These are phyloP conservation scores for Rhagium mordax DNA, from an alignment of 2,888 invertebrate species.

Conservation along the genomic window DNA sequence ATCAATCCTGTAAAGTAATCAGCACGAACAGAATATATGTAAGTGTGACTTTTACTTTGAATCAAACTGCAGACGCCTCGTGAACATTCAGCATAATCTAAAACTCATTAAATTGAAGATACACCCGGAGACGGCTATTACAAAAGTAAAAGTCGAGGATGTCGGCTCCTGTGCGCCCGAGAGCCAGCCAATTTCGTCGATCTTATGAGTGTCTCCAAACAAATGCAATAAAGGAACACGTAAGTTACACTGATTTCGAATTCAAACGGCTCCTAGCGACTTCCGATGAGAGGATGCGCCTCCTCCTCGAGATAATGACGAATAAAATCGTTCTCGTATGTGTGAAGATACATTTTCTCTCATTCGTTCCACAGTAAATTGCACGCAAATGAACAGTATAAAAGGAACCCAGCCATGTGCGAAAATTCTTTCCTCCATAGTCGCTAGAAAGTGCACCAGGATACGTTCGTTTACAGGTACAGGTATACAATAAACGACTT, in stretches of 20 bases:
- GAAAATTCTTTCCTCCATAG: slow-evolving; percentile 7
- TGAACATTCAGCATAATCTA: neutral
- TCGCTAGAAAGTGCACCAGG: neutral
- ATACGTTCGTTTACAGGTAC: neutral
- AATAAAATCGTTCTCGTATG: slow-evolving; percentile 26
- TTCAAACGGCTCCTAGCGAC: slow-evolving; percentile 3
- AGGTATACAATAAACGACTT: slow-evolving; percentile 12
- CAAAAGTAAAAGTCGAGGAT: neutral
- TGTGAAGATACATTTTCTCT: slow-evolving; percentile 26
- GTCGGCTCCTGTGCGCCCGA: neutral
- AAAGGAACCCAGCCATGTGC: slow-evolving; percentile 3
- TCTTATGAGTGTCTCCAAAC: neutral
- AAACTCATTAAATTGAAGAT: neutral
- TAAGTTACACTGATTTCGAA: slow-evolving; percentile 11
- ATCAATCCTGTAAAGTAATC: no score
- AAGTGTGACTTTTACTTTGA: neutral
- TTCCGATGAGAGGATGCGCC: slow-evolving; percentile 20
- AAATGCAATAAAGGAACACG: slow-evolving; percentile 13
- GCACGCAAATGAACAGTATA: slow-evolving; percentile 10
- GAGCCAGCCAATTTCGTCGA: neutral
- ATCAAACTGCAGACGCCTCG: neutral
- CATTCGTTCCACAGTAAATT: slow-evolving; percentile 20
- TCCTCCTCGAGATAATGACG: slow-evolving; percentile 25
- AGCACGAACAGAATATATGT: no score
- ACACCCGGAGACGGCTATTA: neutral